A percentile compares a stretch with the other conserved stretches of the same genome.
phyloP scores from a whole-genome alignment of 1,140 invertebrate species.

The Lethrus apterus region DNA sequence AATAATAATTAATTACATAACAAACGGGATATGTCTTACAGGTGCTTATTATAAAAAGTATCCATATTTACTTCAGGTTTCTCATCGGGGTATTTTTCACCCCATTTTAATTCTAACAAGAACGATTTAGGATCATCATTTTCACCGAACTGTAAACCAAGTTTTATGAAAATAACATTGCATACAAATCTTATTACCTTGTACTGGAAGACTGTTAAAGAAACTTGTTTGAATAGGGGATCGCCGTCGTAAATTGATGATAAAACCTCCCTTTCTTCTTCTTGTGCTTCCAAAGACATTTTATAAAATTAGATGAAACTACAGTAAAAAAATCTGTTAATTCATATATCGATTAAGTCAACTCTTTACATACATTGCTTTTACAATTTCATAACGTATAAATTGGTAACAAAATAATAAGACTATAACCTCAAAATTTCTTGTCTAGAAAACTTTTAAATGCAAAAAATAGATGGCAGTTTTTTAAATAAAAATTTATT shows the following conservation, averaged over 20 bases:
- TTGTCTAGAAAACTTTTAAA: too few relatives aligned
- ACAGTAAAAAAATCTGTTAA: too few relatives aligned
- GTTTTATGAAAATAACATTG: background rate
- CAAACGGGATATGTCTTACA: conserved; percentile 54
- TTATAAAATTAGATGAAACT: too few relatives aligned
- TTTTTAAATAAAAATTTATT: too few relatives aligned
- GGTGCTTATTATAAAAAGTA: conserved; percentile 88
- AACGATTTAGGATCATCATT: conserved; percentile 75
- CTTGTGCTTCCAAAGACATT: conserved; percentile 63
- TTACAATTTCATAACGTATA: too few relatives aligned
- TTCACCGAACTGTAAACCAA: conserved; percentile 67
- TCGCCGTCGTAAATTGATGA: conserved; percentile 93
- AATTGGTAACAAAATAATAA: too few relatives aligned
- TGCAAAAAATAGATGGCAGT: too few relatives aligned
- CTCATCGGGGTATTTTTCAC: conserved; percentile 74
- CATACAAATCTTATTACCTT: conserved; percentile 56
- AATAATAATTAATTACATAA: conserved; percentile 5
- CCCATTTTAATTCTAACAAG: conserved; percentile 82
- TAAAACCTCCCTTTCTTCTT: conserved; percentile 86
- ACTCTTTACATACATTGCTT: too few relatives aligned
- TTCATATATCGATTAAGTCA: too few relatives aligned
- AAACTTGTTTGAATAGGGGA: conserved; percentile 73
- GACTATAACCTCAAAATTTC: too few relatives aligned
- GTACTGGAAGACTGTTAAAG: conserved; percentile 76
- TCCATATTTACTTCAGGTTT: conserved; percentile 78